A percentile compares a stretch with the other conserved stretches of the same genome.
phyloP scores from a whole-genome alignment of 1,140 invertebrate species.

The Aphelenchoides avenae region DNA sequence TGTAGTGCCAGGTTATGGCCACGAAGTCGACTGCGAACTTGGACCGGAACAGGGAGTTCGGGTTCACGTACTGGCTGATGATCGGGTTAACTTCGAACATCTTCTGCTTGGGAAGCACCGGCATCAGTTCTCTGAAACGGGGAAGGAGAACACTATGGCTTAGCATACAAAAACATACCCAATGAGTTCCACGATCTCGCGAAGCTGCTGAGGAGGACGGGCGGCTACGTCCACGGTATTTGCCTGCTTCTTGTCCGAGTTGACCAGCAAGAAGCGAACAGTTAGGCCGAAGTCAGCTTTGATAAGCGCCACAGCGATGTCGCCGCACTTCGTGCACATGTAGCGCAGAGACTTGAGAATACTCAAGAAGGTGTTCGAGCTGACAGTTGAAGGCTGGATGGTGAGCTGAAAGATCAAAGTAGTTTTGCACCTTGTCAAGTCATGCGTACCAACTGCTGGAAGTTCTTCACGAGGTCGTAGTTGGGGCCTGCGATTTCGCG shows the following conservation, averaged over 20 bases:
- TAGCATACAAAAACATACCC: conserved; percentile 28
- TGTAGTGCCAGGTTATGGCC: conserved; percentile 5
- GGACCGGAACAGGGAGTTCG: conserved; percentile 1
- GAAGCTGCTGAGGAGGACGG: conserved; percentile 49
- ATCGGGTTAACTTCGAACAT: conserved; percentile 34
- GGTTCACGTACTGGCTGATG: conserved; percentile 15
- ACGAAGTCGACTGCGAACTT: conserved; percentile 5
- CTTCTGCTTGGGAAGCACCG: conserved; percentile 44
- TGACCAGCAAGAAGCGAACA: conserved; percentile 46
- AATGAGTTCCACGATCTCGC: conserved; percentile 47
- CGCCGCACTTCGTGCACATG: conserved; percentile 43
- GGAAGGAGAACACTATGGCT: conserved; percentile 6
- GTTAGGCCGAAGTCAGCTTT: conserved; percentile 46
- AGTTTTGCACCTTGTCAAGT: neutral
- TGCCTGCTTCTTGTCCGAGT: conserved; percentile 32
- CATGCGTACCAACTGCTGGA: conserved; percentile 77
- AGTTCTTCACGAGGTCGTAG: conserved; percentile 59
- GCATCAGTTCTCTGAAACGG: conserved; percentile 51
- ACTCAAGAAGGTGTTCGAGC: conserved; percentile 49
- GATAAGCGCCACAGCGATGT: conserved; percentile 49
- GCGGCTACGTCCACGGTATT: conserved; percentile 24
- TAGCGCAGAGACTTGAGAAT: conserved; percentile 50
- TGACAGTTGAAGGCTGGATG: conserved; percentile 42
- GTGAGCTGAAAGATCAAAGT: conserved; percentile 33
- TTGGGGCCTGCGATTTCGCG: conserved; percentile 93